Base-by-base conservation (phyloP, 2,888 invertebrate genomes). In the Adelphocoris suturalis region DNA sequence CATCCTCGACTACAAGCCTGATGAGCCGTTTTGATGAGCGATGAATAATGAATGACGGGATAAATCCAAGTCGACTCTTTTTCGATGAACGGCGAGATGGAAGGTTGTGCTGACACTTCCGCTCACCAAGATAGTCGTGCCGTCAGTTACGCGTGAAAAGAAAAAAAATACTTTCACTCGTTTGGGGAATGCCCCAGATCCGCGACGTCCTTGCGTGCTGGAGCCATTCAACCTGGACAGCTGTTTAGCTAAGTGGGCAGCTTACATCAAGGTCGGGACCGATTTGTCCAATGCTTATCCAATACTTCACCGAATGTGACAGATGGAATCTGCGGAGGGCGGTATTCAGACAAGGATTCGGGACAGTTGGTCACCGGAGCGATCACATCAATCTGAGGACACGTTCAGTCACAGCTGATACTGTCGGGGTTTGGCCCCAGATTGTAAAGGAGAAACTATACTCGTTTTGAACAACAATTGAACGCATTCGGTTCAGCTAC, bases 91-190 rank as follows among this genome's bases (percentile, higher is more conserved):
- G 2, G 68, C 23, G 9, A 23, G 68, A 68, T 12, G n/a, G 13
- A 23, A n/a, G n/a, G 57, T 57, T 37, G 2, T 7, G 37, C 68
- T 68, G 68, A 68, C 68, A 68, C 68, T 68, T 68, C 19, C 68
- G 68, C 68, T n/a, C 19, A 68, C 19, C 23, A 12, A 12, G 2
- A 27, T 68, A 23, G 19, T 19, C 68, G 68, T 7, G 23, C 19
- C 23, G 27, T 68, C 68, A 68, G 57, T 57, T 57, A 68, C 68
- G 19, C 23, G 19, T 23, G 23, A 68, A 11, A 19, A 11, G 19
- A 61, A 19, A 68, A 68, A 68, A 68, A 68, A 11, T 23, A 68
- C 68, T 68, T 68, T 68, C 68, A 68, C 68, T 68, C 68, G 23
- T 68, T 68, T 68, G 68, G 9, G 68, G 68, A 23, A 68, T 68